Conservation (phyloP, 2,888 invertebrate genomes). For the Parochlus steinenii region DNA sequence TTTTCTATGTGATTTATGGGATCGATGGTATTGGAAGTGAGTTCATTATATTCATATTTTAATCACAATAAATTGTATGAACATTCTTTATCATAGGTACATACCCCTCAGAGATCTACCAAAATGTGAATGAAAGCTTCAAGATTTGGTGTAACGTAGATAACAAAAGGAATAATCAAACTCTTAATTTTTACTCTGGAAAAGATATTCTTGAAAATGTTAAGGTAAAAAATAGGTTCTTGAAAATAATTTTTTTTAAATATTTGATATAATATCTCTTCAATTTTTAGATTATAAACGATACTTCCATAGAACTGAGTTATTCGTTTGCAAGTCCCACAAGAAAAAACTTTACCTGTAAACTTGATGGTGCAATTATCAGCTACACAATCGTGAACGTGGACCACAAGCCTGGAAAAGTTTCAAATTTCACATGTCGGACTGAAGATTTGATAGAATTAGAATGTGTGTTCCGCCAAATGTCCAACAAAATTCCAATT, state of each 20-base stretch:
- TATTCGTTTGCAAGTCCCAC: not conserved
- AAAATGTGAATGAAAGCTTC: slow-evolving; percentile 5
- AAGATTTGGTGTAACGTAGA: slow-evolving; percentile 2
- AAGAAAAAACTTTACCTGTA: slow-evolving; percentile 9
- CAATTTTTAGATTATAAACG: slow-evolving; percentile 4
- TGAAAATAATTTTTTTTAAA: not conserved
- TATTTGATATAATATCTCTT: not conserved
- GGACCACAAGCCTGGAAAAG: slow-evolving; percentile 1
- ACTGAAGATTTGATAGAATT: not conserved
- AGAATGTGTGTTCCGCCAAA: not conserved
- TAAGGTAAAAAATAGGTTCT: slow-evolving; percentile 1
- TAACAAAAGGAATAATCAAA: not conserved
- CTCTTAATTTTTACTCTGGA: slow-evolving; percentile 7
- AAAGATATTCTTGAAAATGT: not conserved
- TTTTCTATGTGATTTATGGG: slow-evolving; percentile 3
- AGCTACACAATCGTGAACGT: slow-evolving; percentile 1
- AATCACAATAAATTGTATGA: no score
- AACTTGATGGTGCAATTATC: not conserved
- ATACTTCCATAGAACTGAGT: not conserved
- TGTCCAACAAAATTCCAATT: not conserved
- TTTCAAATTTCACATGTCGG: slow-evolving; percentile 5
- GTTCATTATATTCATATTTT: no score
- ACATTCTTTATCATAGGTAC: slow-evolving; percentile 6
- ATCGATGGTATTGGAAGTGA: slow-evolving; percentile 4
- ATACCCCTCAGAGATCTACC: not conserved